phyloP scores from a whole-genome alignment of 2,113 vertebrate species.

The Varanus komodoensis region DNA sequence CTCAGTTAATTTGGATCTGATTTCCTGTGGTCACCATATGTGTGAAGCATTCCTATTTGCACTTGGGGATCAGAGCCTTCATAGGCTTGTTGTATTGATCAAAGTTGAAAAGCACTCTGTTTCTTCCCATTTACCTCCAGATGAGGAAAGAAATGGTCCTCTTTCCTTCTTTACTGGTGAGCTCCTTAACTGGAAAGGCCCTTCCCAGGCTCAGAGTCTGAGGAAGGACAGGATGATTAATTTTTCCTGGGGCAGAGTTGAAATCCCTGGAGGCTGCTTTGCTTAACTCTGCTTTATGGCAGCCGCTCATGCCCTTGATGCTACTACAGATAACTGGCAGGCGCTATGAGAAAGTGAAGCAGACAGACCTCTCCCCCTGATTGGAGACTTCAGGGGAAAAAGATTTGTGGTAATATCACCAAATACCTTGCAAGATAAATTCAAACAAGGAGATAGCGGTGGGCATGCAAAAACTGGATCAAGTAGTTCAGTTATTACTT shows the following conservation, averaged over 20 bases:
- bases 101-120: background rate
- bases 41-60: background rate
- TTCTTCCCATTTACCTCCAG: background rate
- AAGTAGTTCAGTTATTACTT: background rate
- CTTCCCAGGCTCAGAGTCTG: slow-evolving; percentile 20
- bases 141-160: background rate
- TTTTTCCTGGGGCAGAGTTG: slow-evolving; percentile 14
- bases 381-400: background rate
- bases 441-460: background rate
- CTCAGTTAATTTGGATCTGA: background rate
- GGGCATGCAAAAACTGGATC: background rate
- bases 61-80: background rate
- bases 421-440: background rate
- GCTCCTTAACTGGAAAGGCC: background rate
- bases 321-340: slow-evolving; percentile 25
- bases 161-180: background rate
- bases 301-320: background rate
- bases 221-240: slow-evolving; percentile 36
- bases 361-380: background rate
- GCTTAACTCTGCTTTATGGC: background rate
- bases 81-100: background rate
- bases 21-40: background rate
- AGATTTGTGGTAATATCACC: background rate
- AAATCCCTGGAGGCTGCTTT: background rate
- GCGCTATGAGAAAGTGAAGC: background rate